A percentile compares a stretch with the other conserved stretches of the same genome.
Evolutionary conservation across 2,113 vertebrate genomes (phyloP).

Genomic region (Haemorhous mexicanus): DNA sequence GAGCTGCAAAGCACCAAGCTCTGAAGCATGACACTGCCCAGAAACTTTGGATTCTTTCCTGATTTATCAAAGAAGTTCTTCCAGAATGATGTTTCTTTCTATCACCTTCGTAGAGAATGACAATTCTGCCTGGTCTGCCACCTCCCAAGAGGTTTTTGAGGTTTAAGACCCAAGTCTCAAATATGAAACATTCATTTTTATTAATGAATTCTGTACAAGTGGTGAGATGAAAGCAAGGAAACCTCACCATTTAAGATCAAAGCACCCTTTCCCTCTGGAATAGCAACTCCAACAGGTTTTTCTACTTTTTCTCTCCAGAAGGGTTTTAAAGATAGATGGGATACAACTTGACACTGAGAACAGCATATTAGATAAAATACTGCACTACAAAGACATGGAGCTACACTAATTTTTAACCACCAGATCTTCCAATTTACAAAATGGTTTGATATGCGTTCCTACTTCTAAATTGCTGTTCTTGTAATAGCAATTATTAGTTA

Average conservation of each 20-base stretch:
- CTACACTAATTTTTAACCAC: background rate
- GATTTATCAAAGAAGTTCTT: background rate
- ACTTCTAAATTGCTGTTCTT: background rate
- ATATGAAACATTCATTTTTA: background rate
- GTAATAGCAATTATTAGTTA: background rate
- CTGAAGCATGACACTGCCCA: background rate
- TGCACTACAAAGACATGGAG: background rate
- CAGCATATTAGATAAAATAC: background rate
- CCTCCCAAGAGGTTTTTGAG: background rate
- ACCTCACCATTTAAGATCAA: constrained; percentile 11
- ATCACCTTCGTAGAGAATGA: background rate
- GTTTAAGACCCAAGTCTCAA: background rate
- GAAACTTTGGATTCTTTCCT: background rate
- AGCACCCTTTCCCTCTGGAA: background rate
- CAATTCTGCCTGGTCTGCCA: background rate
- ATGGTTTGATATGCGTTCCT: background rate
- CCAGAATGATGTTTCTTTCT: background rate
- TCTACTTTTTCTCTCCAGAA: background rate
- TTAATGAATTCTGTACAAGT: background rate
- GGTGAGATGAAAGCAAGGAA: background rate
- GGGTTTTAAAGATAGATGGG: background rate
- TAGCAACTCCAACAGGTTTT: constrained; percentile 37
- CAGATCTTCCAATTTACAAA: background rate
- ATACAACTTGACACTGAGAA: background rate
- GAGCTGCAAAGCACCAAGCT: background rate